Evolutionary conservation across 2,888 invertebrate genomes (phyloP).

Genomic region (Acleris literana): DNA sequence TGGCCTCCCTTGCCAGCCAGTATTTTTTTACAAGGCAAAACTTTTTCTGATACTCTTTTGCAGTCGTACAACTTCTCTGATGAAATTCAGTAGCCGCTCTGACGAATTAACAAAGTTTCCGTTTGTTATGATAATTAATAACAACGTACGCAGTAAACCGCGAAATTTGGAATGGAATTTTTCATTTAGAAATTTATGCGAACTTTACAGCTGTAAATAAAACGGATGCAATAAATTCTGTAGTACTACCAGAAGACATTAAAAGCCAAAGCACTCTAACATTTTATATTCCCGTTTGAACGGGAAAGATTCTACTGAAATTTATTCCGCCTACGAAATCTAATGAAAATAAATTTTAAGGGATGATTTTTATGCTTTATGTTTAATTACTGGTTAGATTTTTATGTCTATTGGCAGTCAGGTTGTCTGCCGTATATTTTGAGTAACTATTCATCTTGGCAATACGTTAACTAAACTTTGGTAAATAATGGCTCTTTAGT

Average conservation of each 20-base stretch:
- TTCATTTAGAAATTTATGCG: conserved; percentile 36
- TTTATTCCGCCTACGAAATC: conserved; percentile 27
- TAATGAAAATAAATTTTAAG: conserved; percentile 32
- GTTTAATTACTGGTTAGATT: conserved; percentile 13
- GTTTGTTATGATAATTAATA: conserved; percentile 37
- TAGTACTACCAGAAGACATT: conserved; percentile 36
- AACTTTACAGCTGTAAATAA: conserved; percentile 33
- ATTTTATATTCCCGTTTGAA: conserved; percentile 36
- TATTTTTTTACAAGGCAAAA: conserved; percentile 49
- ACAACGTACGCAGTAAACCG: conserved; percentile 24
- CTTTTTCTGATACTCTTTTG: conserved; percentile 44
- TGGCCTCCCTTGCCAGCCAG: conserved; percentile 42
- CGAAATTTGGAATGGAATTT: conserved; percentile 32
- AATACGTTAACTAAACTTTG: not conserved
- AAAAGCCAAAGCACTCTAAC: conserved; percentile 35
- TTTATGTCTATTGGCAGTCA: not conserved
- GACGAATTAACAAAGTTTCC: conserved; percentile 25
- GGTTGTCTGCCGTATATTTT: not conserved
- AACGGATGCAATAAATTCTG: conserved; percentile 36
- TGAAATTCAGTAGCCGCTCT: conserved; percentile 42
- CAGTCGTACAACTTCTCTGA: conserved; percentile 44
- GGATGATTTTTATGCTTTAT: conserved; percentile 28
- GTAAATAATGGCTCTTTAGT: not conserved
- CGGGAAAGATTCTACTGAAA: conserved; percentile 33
- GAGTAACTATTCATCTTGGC: not conserved